A percentile compares a stretch with the other conserved stretches of the same genome.
Evolutionary conservation across 35 echinoderm and acorn worm species (phyloP).

Genomic region (Heliocidaris tuberculata): DNA sequence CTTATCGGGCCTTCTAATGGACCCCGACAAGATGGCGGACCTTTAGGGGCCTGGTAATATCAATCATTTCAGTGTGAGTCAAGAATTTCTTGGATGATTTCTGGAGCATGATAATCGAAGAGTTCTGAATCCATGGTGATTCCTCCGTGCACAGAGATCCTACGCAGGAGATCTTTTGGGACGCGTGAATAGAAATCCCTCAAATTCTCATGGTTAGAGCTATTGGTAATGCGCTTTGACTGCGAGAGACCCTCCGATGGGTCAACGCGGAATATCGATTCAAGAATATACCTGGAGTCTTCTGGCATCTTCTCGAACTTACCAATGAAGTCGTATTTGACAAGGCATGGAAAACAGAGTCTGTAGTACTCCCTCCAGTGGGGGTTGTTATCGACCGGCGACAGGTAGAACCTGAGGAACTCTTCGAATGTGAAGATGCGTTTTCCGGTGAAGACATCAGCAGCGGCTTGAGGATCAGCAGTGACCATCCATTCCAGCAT

Average conservation of each 20-base stretch:
- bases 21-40: too few species aligned
- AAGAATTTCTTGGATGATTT: not conserved
- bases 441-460: not conserved
- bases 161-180: not conserved
- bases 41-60: too few species aligned
- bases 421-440: not conserved
- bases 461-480: not conserved
- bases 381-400: not conserved
- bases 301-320: constrained; percentile 32
- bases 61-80: not conserved
- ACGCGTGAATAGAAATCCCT: not conserved
- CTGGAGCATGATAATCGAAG: not conserved
- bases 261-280: not conserved
- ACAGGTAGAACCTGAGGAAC: not conserved
- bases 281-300: not conserved
- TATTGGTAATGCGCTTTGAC: not conserved
- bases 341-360: constrained; percentile 40
- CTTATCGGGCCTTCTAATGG: too few species aligned
- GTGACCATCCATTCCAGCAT: not conserved
- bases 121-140: constrained; percentile 13
- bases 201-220: not conserved
- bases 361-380: constrained; percentile 49
- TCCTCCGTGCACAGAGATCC: not conserved
- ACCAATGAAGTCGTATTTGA: constrained; percentile 58
- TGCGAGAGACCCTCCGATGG: not conserved